Evolutionary conservation across 2,888 invertebrate species (phyloP), one percentile per base, ranked within the genome.

Genomic region (Cataglyphis cursor): DNA sequence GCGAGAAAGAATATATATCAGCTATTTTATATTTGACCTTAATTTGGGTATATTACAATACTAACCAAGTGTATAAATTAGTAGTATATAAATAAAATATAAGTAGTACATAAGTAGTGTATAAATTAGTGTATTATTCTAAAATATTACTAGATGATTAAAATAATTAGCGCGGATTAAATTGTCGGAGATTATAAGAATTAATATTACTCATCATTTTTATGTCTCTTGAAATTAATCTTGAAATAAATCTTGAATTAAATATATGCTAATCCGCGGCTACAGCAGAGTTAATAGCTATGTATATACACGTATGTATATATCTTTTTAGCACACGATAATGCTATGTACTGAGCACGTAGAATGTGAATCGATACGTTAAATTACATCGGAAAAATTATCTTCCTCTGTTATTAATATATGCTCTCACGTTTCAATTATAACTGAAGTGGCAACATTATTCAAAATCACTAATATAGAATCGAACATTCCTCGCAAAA

Each of bases 401-500:
- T 54, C n/a, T 57, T n/a, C n/a, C n/a, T 51, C 51, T 51, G n/a
- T 51, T 57, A n/a, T 54, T 38, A 54, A 76, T 24, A 76, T 41
- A 28, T 59, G 18, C 41, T 41, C 12, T 65, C 12, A 57, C 9
- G 28, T 68, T 68, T 10, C 15, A 15, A 76, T 76, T 65, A 57
- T 54, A 31, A 35, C 21, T 21, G 44, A 31, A 21, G 66, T 44
- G 48, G 15, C 15, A 68, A 51, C 68, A 15, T 48, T 24, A 28
- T 68, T 51, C 31, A 51, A 68, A n/a, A n/a, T n/a, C n/a, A 31
- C 31, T 31, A 51, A 51, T n/a, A 2, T 51, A 18, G 48, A n/a
- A 62, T 54, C 31, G 12, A 41, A 31, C 9, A 18, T 48, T 31
- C 12, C 3, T 35, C 3, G 18, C 18, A 12, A 70, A 70, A 48